Percentiles rank a stretch among this genome's conserved stretches.
Evolutionary conservation across 2,113 vertebrate species (phyloP).

Genomic region (Pica pica): DNA sequence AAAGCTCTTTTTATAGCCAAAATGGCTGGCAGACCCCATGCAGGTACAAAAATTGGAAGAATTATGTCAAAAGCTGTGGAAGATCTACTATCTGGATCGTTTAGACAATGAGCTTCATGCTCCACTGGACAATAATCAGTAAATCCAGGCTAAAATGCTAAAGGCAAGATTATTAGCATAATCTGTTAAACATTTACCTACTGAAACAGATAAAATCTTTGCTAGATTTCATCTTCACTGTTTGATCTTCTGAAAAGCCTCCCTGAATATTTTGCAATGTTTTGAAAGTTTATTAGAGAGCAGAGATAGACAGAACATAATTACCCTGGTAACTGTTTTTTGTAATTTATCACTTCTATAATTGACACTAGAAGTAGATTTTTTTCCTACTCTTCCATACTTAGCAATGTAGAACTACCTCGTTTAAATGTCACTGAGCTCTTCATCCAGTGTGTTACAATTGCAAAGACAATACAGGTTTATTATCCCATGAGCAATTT

Average conservation of each 20-base stretch:
- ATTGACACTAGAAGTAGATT: background rate
- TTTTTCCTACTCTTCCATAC: background rate
- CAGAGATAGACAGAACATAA: background rate
- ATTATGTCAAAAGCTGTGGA: background rate
- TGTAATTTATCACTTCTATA: background rate
- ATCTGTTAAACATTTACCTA: background rate
- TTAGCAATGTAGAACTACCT: background rate
- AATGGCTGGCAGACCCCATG: background rate
- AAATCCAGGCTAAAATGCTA: background rate
- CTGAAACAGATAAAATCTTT: background rate
- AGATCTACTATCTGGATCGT: background rate
- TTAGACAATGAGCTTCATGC: constrained; percentile 12
- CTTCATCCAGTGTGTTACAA: background rate
- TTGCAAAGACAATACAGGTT: background rate
- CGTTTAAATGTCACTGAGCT: background rate
- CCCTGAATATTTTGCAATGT: background rate
- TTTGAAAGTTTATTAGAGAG: background rate
- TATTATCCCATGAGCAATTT: background rate
- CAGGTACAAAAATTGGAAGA: background rate
- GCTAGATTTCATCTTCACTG: background rate
- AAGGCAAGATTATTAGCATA: background rate
- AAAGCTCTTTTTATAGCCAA: background rate
- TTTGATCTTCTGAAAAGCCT: background rate
- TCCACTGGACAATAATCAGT: background rate
- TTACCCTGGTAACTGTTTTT: background rate